Conservation (phyloP, 2,888 invertebrate genomes). For the Darwinula stevensoni region DNA sequence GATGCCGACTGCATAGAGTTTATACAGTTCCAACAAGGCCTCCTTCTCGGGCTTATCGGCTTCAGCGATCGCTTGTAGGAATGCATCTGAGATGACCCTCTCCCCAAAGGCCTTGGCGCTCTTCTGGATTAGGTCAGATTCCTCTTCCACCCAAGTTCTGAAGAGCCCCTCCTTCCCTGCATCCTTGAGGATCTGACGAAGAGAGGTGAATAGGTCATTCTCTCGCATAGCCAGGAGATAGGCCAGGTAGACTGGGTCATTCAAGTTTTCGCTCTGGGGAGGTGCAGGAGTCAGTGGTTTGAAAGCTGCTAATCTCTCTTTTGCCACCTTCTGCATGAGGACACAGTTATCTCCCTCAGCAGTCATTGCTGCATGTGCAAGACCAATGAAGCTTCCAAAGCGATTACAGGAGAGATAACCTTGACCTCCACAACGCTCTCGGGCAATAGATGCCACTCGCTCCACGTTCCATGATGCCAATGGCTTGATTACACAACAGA, state of each 20-base stretch:
- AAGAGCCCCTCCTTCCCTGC: conserved; percentile 8
- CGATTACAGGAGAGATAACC: conserved; percentile 10
- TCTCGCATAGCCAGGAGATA: conserved; percentile 6
- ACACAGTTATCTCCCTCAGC: conserved; percentile 12
- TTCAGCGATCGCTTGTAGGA: conserved; percentile 8
- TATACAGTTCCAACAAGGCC: conserved; percentile 9
- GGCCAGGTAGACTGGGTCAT: conserved; percentile 7
- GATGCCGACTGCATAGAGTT: conserved; percentile 9
- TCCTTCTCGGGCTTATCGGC: conserved; percentile 8
- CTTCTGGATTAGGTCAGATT: conserved; percentile 10
- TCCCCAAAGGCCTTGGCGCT: conserved; percentile 10
- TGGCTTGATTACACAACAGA: conserved; percentile 11
- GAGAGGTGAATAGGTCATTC: conserved; percentile 6
- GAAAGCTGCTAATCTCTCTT: conserved; percentile 10
- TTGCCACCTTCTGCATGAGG: conserved; percentile 11
- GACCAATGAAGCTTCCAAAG: conserved; percentile 10
- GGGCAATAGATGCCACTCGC: conserved; percentile 9
- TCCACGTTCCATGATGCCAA: conserved; percentile 10
- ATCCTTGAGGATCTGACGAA: conserved; percentile 9
- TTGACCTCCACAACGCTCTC: conserved; percentile 11
- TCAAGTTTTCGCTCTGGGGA: conserved; percentile 8
- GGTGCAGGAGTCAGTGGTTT: conserved; percentile 8
- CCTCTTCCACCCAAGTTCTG: conserved; percentile 11
- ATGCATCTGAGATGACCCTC: conserved; percentile 10
- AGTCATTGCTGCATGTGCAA: conserved; percentile 11